Conservation (phyloP, 2,888 invertebrate species). For the Rapana venosa region DNA sequence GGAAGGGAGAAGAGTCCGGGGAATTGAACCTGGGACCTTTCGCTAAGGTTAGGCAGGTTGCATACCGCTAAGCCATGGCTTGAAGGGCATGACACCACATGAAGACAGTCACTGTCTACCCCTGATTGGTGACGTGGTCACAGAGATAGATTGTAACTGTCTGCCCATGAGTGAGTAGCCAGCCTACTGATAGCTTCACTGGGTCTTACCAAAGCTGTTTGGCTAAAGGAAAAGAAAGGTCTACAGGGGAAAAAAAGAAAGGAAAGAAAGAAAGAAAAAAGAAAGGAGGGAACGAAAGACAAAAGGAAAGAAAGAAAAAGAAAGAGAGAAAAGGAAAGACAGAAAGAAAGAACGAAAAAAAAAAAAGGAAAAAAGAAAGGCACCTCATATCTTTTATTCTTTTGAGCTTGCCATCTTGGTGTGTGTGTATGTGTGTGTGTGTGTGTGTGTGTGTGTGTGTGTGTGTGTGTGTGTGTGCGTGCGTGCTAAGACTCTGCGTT, state of each 20-base stretch:
- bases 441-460: constrained; percentile 27
- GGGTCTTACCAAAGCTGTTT: too few relatives aligned
- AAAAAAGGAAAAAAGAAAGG: not conserved
- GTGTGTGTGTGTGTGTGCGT: constrained; percentile 14
- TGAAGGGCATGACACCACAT: too few relatives aligned
- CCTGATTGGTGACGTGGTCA: not conserved
- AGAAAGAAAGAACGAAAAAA: not conserved
- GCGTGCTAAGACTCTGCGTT: not conserved
- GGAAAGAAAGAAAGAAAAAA: not conserved
- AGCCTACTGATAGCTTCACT: not conserved
- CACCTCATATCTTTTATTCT: not conserved
- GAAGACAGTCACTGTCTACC: too few relatives aligned
- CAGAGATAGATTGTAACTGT: not conserved
- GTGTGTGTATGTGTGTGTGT: constrained; percentile 11
- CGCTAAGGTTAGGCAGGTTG: too few relatives aligned
- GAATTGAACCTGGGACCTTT: too few relatives aligned
- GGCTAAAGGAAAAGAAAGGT: too few relatives aligned
- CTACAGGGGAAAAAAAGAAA: not conserved
- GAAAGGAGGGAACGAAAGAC: not conserved
- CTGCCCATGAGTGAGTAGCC: not conserved
- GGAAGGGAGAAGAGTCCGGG: too few relatives aligned
- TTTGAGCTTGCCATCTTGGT: not conserved
- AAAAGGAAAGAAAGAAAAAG: not conserved
- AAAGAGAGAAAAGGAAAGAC: not conserved
- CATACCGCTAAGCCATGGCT: too few relatives aligned